These are phyloP conservation scores for Cryptus armator DNA, from an alignment of 2,888 invertebrate species.

Conservation along the genomic window DNA sequence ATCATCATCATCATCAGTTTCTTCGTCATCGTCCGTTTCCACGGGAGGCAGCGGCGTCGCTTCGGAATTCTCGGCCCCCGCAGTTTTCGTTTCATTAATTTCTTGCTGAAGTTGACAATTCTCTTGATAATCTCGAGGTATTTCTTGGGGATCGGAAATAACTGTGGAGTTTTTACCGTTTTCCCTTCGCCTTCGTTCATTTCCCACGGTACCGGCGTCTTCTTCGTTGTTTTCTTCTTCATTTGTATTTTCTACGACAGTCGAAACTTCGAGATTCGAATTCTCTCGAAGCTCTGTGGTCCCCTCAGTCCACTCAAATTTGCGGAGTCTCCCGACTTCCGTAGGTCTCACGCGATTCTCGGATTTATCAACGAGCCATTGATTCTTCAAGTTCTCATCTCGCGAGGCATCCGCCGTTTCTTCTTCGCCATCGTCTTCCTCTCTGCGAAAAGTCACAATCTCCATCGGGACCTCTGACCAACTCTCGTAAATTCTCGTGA, in stretches of 20 bases:
- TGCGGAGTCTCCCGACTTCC: conserved; percentile 50
- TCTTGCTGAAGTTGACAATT: conserved; percentile 61
- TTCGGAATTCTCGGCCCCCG: not conserved
- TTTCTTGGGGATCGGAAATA: conserved; percentile 40
- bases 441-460: not conserved
- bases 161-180: conserved; percentile 19
- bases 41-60: conserved; percentile 47
- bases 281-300: not conserved
- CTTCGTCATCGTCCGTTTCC: conserved; percentile 45
- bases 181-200: conserved; percentile 24
- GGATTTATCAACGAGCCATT: conserved; percentile 53
- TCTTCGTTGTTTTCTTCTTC: conserved; percentile 39
- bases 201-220: not conserved
- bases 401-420: not conserved
- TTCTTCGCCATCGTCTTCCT: not conserved
- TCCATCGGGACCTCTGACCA: conserved; percentile 43
- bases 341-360: conserved; percentile 57
- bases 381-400: conserved; percentile 58
- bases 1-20: conserved; percentile 36
- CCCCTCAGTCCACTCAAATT: conserved; percentile 66
- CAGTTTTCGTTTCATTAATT: not conserved
- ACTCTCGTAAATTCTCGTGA: conserved; percentile 59
- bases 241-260: conserved; percentile 13
- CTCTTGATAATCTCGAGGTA: conserved; percentile 59
- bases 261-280: conserved; percentile 9